phyloP scores from a whole-genome alignment of 1,140 invertebrate species.

The Conus betulinus region DNA sequence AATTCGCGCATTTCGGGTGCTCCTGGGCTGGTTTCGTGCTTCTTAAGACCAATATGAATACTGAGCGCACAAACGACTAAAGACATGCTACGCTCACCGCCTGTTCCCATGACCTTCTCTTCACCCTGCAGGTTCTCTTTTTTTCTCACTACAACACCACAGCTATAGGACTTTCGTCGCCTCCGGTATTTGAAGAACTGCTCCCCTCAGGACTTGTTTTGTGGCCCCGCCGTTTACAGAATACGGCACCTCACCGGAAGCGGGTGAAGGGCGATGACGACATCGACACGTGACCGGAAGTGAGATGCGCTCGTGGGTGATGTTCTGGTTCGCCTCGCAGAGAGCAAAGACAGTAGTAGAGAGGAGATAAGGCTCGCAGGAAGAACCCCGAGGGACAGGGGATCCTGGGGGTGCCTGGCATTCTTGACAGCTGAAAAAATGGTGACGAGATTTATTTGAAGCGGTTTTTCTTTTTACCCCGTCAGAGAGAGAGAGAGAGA shows the following conservation, averaged over 20 bases:
- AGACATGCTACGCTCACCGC: too few species aligned
- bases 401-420: neutral
- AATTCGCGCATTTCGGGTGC: too few species aligned
- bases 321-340: neutral
- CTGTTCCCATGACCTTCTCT: too few species aligned
- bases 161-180: too few species aligned
- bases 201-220: neutral
- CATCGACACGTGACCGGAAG: constrained; percentile 17
- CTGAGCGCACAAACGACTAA: too few species aligned
- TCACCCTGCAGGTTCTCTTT: too few species aligned
- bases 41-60: too few species aligned
- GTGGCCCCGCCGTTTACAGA: neutral
- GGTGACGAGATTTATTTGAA: too few species aligned
- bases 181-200: neutral
- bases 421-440: neutral
- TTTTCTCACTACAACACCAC: too few species aligned
- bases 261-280: neutral
- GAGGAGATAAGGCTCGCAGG: neutral
- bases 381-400: neutral
- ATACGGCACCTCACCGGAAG: neutral
- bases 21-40: too few species aligned
- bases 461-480: too few species aligned
- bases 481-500: too few species aligned
- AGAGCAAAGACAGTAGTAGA: neutral
- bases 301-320: neutral